Evolutionary conservation across 2,888 invertebrate species (phyloP).

Genomic region (Eutolmus rufibarbis): DNA sequence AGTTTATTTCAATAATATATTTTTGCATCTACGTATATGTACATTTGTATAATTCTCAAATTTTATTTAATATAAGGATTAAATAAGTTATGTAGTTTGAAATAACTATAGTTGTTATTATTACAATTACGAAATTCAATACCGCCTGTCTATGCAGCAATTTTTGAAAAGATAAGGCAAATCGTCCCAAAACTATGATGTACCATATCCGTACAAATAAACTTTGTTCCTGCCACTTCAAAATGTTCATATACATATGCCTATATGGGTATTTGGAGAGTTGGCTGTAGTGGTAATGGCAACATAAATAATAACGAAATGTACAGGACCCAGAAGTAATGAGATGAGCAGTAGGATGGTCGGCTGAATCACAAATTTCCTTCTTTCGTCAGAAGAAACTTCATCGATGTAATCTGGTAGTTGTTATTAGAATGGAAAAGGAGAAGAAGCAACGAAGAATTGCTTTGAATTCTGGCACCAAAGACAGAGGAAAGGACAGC

Average conservation of each 20-base stretch:
- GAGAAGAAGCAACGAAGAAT: background rate
- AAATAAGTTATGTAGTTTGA: background rate
- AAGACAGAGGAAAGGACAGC: background rate
- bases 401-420: slow-evolving; percentile 2
- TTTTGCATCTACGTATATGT: too few species aligned
- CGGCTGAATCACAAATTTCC: background rate
- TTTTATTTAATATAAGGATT: background rate
- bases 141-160: background rate
- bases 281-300: background rate
- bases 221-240: background rate
- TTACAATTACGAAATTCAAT: background rate
- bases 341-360: slow-evolving; percentile 26
- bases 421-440: background rate
- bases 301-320: slow-evolving; percentile 27
- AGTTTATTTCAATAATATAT: too few species aligned
- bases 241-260: background rate
- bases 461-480: background rate
- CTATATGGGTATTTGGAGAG: background rate
- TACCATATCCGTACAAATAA: background rate
- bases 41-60: background rate
- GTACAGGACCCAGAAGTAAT: background rate
- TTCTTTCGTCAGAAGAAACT: background rate
- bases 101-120: background rate
- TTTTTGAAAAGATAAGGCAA: background rate
- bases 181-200: background rate